phyloP scores from a whole-genome alignment of 2,113 vertebrate species.

The Nyctibius bracteatus region DNA sequence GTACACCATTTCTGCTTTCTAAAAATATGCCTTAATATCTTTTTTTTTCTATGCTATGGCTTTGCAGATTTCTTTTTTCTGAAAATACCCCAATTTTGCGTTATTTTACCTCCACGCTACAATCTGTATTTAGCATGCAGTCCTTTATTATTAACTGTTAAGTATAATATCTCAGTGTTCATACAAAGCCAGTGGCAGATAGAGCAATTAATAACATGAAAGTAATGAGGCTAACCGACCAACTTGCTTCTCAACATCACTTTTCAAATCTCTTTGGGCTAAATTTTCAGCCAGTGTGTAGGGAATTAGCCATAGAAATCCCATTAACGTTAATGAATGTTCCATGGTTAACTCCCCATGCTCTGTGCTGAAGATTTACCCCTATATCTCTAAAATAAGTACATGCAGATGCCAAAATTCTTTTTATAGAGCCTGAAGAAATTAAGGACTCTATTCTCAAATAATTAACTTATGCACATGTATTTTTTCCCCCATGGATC shows the following conservation, averaged over 20 bases:
- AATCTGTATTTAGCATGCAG: background rate
- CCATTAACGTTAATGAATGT: slow-evolving; percentile 61
- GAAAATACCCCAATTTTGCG: background rate
- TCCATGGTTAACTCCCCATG: slow-evolving; percentile 48
- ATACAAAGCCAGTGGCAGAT: slow-evolving; percentile 25
- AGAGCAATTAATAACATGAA: slow-evolving; percentile 49
- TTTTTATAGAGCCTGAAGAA: slow-evolving; percentile 49
- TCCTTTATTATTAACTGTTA: slow-evolving; percentile 25
- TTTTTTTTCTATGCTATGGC: background rate
- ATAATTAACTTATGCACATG: slow-evolving; percentile 31
- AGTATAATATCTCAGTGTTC: background rate
- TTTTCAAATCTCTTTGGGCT: slow-evolving; percentile 65
- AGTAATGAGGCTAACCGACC: slow-evolving; percentile 40
- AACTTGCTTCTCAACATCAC: slow-evolving; percentile 56
- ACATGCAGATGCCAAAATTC: slow-evolving; percentile 52
- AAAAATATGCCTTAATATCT: background rate
- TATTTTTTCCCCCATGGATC: background rate
- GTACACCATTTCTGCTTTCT: background rate
- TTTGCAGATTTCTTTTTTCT: background rate
- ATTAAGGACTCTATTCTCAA: slow-evolving; percentile 48
- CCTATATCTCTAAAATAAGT: slow-evolving; percentile 67
- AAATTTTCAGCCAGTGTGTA: slow-evolving; percentile 60
- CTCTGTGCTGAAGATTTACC: slow-evolving; percentile 49
- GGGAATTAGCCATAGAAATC: slow-evolving; percentile 67
- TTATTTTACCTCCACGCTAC: background rate